phyloP scores from a whole-genome alignment of 2,888 invertebrate genomes.

The Plebejus melissa region DNA sequence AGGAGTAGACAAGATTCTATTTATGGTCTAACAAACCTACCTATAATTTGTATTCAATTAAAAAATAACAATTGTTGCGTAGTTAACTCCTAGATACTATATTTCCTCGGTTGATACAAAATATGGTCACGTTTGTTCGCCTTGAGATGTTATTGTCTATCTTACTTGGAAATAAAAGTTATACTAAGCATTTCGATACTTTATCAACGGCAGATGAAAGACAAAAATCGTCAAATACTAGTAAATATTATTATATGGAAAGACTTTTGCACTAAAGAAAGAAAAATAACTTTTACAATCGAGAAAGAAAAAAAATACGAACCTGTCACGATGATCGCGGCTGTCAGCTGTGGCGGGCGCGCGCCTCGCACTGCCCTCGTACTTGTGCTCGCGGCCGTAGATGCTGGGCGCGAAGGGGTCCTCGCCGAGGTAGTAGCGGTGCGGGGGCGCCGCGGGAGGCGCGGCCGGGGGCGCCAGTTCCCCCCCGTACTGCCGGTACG shows the following conservation, averaged over 20 bases:
- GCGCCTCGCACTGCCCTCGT: conserved; percentile 82
- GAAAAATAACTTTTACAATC: not conserved
- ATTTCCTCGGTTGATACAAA: not conserved
- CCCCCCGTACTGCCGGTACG: conserved; percentile 73
- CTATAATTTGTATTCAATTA: conserved; percentile 38
- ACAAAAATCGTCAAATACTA: not conserved
- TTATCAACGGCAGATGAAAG: not conserved
- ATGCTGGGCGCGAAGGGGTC: conserved; percentile 91
- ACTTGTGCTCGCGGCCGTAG: conserved; percentile 91
- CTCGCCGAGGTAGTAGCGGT: conserved; percentile 91
- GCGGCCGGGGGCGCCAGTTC: conserved; percentile 70
- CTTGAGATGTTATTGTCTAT: not conserved
- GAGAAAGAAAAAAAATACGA: conserved; percentile 39
- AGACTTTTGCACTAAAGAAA: not conserved
- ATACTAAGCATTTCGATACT: conserved; percentile 19
- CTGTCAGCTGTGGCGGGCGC: conserved; percentile 58
- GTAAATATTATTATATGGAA: not conserved
- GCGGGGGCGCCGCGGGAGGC: conserved; percentile 79
- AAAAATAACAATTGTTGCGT: conserved; percentile 31
- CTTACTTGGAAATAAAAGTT: conserved; percentile 30
- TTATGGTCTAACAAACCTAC: conserved; percentile 48
- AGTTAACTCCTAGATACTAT: conserved; percentile 1
- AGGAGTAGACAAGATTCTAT: conserved; percentile 68
- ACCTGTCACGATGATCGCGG: conserved; percentile 74
- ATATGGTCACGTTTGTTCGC: not conserved